A percentile compares a stretch with the other conserved stretches of the same genome.
Conservation (phyloP, 2,113 vertebrate species). For the Hypanus sabinus region DNA sequence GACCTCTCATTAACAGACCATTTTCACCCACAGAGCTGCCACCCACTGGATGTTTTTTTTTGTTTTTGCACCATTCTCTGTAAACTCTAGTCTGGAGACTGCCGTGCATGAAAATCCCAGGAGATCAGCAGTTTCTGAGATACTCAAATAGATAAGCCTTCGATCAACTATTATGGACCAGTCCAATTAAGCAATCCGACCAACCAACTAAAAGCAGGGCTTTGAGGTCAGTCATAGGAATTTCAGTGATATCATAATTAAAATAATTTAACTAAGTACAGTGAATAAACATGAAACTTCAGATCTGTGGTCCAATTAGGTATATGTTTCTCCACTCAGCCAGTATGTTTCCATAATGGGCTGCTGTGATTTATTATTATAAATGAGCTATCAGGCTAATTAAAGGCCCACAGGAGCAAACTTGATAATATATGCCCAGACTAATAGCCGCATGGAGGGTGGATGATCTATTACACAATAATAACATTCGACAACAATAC, state of each 20-base stretch:
- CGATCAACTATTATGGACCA: neutral
- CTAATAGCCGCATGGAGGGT: neutral
- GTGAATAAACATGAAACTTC: neutral
- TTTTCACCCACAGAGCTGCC: too few species aligned
- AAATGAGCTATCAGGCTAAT: neutral
- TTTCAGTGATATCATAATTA: neutral
- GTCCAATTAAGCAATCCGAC: neutral
- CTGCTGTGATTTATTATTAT: neutral
- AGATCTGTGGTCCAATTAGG: neutral
- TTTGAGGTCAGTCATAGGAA: neutral
- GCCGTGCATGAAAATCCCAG: too few species aligned
- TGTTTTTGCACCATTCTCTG: too few species aligned
- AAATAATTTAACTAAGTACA: neutral
- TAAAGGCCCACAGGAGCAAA: neutral
- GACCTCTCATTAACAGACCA: too few species aligned
- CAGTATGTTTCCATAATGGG: neutral
- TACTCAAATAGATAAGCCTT: neutral
- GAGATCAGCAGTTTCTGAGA: too few species aligned
- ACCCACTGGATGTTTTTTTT: too few species aligned
- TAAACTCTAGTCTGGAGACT: too few species aligned
- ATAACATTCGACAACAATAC: neutral
- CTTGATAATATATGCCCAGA: neutral
- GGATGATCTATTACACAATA: neutral
- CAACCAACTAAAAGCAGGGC: neutral
- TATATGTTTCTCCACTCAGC: neutral